Evolutionary conservation across 2,113 vertebrate genomes (phyloP), one percentile per base, ranked within the genome.

Genomic region (Macrotis lagotis): DNA sequence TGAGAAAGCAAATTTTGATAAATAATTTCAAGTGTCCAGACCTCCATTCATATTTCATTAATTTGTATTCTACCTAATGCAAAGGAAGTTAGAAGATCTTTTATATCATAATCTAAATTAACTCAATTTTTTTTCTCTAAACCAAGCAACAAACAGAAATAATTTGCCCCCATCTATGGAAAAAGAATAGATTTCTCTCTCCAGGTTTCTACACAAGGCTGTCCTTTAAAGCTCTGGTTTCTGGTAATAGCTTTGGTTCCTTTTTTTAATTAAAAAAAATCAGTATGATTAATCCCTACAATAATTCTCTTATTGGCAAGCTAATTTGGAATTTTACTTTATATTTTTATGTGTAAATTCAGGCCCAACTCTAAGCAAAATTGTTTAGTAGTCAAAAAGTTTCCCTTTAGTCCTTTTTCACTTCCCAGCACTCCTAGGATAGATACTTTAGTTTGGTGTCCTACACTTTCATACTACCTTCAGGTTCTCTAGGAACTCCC

Each of bases 61-160:
- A 55, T 25, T 25, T 59, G 9, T 59, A 31, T 66, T 66, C 28
- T 37, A 66, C 1, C 31, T 37, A 66, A 66, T 66, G 31, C 55
- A 37, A 66, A 66, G 28, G 55, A 59, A 59, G 10, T 59, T 59
- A 59, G 11, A 31, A 59, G 9, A 31, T 11, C 8, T 25, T 12
- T 59, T 59, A 59, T 59, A 7, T 12, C 11, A 66, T 37, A 37
- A 66, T 66, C 4, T 66, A 66, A 66, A 66, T 66, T 1, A 14
- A 92, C 74, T 95, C n/a, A 52, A n/a, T 25, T 28, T 31, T 90
- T 95, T 88, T 51, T 74, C 88, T 53, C 90, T 50, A 88, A 49
- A 51, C 31, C 88, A 14, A 24, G 24, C 3, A 74, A 48, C 8
- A 90, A 11, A 14, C n/a, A 25, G 2, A 8, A 0, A 28, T 93